Evolutionary conservation across 2,888 invertebrate genomes (phyloP).

Genomic region (Acanthosepion pharaonis): DNA sequence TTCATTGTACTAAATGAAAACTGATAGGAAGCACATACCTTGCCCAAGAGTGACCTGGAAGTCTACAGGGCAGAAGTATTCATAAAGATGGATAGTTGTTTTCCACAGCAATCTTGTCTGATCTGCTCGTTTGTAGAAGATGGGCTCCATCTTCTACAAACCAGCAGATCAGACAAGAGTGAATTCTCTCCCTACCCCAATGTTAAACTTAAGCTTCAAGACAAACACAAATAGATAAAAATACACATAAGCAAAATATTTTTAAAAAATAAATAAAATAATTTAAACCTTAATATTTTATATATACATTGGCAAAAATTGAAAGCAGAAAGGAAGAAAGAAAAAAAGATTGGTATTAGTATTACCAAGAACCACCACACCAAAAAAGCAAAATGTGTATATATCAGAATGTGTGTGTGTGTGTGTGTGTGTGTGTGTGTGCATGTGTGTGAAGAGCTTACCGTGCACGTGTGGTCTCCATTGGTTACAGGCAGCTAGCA

Average conservation of each 20-base stretch:
- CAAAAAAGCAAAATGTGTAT: background rate
- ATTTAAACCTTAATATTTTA: background rate
- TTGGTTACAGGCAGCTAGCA: conserved; percentile 44
- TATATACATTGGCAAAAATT: background rate
- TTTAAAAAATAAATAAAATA: background rate
- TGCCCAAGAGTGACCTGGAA: no score
- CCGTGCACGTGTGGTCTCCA: conserved; percentile 46
- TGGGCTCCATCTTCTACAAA: no score
- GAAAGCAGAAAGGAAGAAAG: background rate
- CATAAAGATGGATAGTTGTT: no score
- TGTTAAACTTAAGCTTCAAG: background rate
- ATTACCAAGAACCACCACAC: background rate
- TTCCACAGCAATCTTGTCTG: no score
- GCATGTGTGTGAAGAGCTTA: background rate
- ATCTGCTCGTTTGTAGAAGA: no score
- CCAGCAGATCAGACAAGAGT: no score
- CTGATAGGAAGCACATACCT: no score
- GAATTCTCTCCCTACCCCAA: no score
- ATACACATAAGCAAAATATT: background rate
- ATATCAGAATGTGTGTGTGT: background rate
- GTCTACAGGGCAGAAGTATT: no score
- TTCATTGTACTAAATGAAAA: no score
- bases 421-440: background rate
- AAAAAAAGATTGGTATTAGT: background rate
- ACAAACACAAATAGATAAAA: background rate